phyloP scores from a whole-genome alignment of 2,113 vertebrate species.

The Engystomops pustulosus region DNA sequence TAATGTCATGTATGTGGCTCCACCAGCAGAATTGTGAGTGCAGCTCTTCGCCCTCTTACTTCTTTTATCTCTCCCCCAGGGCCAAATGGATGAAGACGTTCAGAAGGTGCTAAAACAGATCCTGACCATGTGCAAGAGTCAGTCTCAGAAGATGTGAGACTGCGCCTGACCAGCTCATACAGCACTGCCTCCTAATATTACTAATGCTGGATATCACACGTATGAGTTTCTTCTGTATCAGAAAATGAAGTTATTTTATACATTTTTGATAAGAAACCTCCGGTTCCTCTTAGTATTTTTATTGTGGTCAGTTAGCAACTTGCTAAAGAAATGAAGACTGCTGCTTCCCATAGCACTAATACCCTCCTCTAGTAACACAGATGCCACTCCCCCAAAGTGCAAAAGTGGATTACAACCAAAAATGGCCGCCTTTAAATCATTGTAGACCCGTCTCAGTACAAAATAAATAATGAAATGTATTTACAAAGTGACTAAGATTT shows the following conservation, averaged over 20 bases:
- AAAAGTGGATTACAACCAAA: not conserved
- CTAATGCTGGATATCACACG: slow-evolving; percentile 53
- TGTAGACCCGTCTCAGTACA: not conserved
- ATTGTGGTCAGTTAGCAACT: not conserved
- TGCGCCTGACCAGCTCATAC: slow-evolving; percentile 58
- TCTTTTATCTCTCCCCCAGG: slow-evolving; percentile 71
- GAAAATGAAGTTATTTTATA: slow-evolving; percentile 51
- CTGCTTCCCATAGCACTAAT: not conserved
- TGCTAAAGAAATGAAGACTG: not conserved
- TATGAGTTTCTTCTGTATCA: slow-evolving; percentile 56
- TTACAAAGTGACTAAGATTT: not conserved
- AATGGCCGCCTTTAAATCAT: not conserved
- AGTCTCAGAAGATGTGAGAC: slow-evolving; percentile 84
- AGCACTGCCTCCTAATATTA: slow-evolving; percentile 61
- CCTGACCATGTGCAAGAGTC: slow-evolving; percentile 95
- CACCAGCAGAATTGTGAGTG: too few species aligned
- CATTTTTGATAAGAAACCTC: slow-evolving; percentile 53
- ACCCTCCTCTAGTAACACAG: not conserved
- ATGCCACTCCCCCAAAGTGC: not conserved
- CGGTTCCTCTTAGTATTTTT: slow-evolving; percentile 41
- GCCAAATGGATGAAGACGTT: slow-evolving; percentile 99
- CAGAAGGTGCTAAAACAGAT: slow-evolving; percentile 98
- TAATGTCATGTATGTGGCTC: too few species aligned
- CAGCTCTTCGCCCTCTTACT: not conserved
- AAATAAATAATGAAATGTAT: not conserved